phyloP scores from a whole-genome alignment of 1,140 invertebrate species.

The Wiebesia pumilae region DNA sequence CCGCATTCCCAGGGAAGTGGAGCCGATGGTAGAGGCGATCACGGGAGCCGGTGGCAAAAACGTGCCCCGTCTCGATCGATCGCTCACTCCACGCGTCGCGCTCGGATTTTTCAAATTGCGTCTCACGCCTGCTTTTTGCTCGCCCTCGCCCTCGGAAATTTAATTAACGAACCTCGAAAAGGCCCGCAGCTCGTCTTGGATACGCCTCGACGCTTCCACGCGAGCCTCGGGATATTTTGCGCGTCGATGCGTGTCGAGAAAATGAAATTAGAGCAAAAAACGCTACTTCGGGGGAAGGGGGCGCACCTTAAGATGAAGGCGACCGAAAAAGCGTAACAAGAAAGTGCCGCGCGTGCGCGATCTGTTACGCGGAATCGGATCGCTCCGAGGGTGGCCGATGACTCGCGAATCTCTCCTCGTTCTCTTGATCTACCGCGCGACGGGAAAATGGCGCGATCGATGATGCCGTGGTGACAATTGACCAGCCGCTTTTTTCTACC shows the following conservation, averaged over 20 bases:
- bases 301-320: conserved; percentile 6
- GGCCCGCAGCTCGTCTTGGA: conserved; percentile 6
- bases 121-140: conserved; percentile 43
- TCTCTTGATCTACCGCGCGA: not conserved
- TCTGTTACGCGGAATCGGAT: conserved; percentile 44
- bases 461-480: conserved; percentile 1
- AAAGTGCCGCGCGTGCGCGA: conserved; percentile 33
- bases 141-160: conserved; percentile 42
- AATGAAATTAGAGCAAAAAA: conserved; percentile 48
- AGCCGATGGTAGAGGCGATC: too few species aligned
- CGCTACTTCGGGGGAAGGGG: not conserved
- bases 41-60: not conserved
- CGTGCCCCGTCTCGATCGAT: conserved; percentile 25
- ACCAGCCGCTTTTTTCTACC: conserved; percentile 17
- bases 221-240: conserved; percentile 34
- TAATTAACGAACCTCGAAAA: conserved; percentile 54
- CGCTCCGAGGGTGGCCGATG: conserved; percentile 43
- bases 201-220: conserved; percentile 23
- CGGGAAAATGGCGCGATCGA: not conserved
- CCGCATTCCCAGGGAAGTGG: not conserved
- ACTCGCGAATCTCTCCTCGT: conserved; percentile 12
- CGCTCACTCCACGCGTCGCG: not conserved
- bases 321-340: conserved; percentile 34
- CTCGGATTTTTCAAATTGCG: conserved; percentile 36
- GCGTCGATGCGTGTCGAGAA: conserved; percentile 51